Percentiles rank a stretch among this genome's conserved stretches.
These are phyloP conservation scores for Etheostoma nigrum DNA, from an alignment of 2,797 vertebrate species.

Conservation along the genomic window DNA sequence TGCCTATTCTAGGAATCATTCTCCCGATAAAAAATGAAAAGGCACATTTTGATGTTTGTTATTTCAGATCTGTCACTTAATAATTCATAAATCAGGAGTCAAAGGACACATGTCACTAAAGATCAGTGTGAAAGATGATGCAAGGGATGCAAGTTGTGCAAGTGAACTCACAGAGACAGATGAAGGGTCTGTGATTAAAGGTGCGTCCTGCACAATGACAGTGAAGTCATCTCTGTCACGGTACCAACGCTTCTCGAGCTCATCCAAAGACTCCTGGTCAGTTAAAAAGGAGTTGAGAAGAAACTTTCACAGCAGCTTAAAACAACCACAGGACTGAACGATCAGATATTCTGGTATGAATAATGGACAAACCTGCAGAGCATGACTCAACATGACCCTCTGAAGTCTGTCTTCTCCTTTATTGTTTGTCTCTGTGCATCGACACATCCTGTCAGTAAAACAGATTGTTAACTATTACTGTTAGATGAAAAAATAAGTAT, in stretches of 20 bases:
- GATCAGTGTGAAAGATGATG: neutral
- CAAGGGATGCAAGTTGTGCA: neutral
- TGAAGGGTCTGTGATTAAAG: conserved; percentile 55
- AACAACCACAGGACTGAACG: neutral
- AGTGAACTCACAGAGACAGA: conserved; percentile 63
- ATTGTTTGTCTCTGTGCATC: conserved; percentile 45
- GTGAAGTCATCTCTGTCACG: conserved; percentile 74
- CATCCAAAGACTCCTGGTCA: conserved; percentile 71
- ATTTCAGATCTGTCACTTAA: too few species aligned
- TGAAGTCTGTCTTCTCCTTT: conserved; percentile 64
- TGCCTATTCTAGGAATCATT: too few species aligned
- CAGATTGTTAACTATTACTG: conserved; percentile 2
- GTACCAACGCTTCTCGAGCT: conserved; percentile 68
- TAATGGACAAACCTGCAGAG: conserved; percentile 71
- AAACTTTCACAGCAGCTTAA: neutral
- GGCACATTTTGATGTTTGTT: too few species aligned
- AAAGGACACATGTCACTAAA: neutral
- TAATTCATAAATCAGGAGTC: too few species aligned
- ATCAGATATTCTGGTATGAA: neutral
- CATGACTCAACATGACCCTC: conserved; percentile 62
- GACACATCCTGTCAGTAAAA: conserved; percentile 59
- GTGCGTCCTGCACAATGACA: conserved; percentile 72
- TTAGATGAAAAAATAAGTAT: neutral
- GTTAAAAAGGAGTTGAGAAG: neutral
- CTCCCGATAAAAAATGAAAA: too few species aligned